A percentile compares a stretch with the other conserved stretches of the same genome.
phyloP scores from a whole-genome alignment of 1,140 invertebrate species.

The Penaeus vannamei region DNA sequence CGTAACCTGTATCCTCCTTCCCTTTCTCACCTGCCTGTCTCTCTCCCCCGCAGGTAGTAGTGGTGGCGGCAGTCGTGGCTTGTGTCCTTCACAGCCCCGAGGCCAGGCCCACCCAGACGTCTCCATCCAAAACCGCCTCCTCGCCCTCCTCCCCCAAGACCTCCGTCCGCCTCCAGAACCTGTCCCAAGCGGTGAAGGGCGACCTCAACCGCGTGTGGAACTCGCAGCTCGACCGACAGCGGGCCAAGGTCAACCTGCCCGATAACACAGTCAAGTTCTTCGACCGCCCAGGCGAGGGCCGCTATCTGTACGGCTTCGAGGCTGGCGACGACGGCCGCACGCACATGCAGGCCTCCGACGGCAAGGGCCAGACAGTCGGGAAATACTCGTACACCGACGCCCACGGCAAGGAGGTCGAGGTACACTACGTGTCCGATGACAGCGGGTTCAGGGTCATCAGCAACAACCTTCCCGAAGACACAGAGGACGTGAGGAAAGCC shows the following conservation, averaged over 20 bases:
- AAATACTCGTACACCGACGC: slow-evolving; percentile 65
- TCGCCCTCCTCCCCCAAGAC: background rate
- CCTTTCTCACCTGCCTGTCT: background rate
- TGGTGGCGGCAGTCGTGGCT: slow-evolving; percentile 59
- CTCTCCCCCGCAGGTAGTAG: slow-evolving; percentile 43
- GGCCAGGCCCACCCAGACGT: slow-evolving; percentile 30
- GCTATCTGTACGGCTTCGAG: slow-evolving; percentile 61
- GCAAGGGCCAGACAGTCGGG: slow-evolving; percentile 62
- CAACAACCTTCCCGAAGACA: slow-evolving; percentile 67
- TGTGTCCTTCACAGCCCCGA: slow-evolving; percentile 50
- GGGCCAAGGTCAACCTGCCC: background rate
- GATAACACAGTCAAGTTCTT: slow-evolving; percentile 52
- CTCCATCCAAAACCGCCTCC: background rate
- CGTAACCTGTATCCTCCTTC: background rate
- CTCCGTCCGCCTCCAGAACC: slow-evolving; percentile 34
- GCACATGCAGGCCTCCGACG: slow-evolving; percentile 63
- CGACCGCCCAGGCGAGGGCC: slow-evolving; percentile 52
- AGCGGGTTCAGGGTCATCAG: slow-evolving; percentile 64
- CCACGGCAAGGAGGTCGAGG: slow-evolving; percentile 59
- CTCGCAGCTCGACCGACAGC: slow-evolving; percentile 44
- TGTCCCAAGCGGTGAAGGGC: slow-evolving; percentile 14
- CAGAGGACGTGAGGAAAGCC: slow-evolving; percentile 52
- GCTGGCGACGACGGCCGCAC: slow-evolving; percentile 28
- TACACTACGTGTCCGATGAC: slow-evolving; percentile 62
- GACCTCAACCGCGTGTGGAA: slow-evolving; percentile 64